Conservation (phyloP, 2,797 vertebrate genomes). For the Schizothorax lantsangensis region DNA sequence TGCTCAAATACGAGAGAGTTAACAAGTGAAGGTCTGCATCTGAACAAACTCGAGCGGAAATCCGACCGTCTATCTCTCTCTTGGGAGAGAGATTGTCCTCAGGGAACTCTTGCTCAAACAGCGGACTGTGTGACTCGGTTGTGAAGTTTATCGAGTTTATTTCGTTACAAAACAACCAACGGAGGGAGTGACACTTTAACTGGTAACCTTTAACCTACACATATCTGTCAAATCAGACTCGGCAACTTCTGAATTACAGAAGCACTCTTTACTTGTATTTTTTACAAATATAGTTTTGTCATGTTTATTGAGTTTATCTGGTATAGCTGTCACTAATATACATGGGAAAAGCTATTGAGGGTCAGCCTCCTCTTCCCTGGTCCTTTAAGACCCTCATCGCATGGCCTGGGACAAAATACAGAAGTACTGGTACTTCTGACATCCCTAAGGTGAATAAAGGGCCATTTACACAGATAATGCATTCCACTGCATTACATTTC, state of each 20-base stretch:
- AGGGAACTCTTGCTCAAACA: constrained; percentile 42
- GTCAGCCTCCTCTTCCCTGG: neutral
- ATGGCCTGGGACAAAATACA: neutral
- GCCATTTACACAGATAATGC: neutral
- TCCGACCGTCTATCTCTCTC: constrained; percentile 20
- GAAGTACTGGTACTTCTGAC: neutral
- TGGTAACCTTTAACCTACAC: constrained; percentile 25
- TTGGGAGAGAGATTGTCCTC: constrained; percentile 19
- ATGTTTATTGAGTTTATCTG: neutral
- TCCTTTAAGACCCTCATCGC: neutral
- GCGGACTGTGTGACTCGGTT: constrained; percentile 6
- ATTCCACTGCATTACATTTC: neutral
- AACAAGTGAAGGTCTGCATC: constrained; percentile 23
- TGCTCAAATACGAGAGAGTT: constrained; percentile 17
- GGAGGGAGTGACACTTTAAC: constrained; percentile 18
- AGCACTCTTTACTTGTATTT: neutral
- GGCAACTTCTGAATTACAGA: neutral
- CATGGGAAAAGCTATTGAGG: neutral
- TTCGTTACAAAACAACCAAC: constrained; percentile 22
- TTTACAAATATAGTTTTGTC: neutral
- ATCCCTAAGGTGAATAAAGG: neutral
- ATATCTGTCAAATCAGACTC: neutral
- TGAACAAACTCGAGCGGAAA: constrained; percentile 37
- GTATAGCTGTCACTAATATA: neutral
- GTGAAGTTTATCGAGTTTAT: constrained; percentile 30